Evolutionary conservation across 2,113 vertebrate species (phyloP).

Genomic region (Numenius arquata): DNA sequence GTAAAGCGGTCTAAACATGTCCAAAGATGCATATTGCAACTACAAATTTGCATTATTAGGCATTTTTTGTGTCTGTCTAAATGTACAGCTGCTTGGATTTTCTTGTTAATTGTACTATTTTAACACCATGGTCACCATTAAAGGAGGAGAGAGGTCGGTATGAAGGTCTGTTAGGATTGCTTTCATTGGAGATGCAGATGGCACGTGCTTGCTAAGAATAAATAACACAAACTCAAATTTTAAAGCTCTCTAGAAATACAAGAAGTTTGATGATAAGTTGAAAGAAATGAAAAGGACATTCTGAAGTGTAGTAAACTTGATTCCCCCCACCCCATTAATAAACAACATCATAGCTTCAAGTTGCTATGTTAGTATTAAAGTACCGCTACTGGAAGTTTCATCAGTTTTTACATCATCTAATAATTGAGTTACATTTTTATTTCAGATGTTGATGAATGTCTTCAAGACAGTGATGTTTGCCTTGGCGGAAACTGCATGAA

Average conservation of each 20-base stretch:
- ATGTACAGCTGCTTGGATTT: background rate
- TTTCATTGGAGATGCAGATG: background rate
- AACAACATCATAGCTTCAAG: background rate
- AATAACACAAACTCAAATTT: background rate
- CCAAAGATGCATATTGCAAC: background rate
- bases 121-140: background rate
- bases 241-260: background rate
- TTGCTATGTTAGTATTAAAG: background rate
- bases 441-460: slow-evolving; percentile 93
- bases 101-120: background rate
- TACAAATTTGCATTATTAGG: background rate
- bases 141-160: background rate
- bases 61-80: background rate
- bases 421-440: slow-evolving; percentile 24
- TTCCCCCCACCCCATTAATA: background rate
- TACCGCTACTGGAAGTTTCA: background rate
- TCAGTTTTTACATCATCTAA: background rate
- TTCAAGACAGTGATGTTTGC: slow-evolving; percentile 78
- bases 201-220: background rate
- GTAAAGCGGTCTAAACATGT: background rate
- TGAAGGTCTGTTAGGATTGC: background rate
- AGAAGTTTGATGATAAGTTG: background rate
- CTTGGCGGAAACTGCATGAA: slow-evolving; percentile 86
- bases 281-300: background rate
- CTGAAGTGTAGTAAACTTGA: background rate